Evolutionary conservation across 2,797 vertebrate species (phyloP), one percentile per base, ranked within the genome.

Genomic region (Muscicapa striata): DNA sequence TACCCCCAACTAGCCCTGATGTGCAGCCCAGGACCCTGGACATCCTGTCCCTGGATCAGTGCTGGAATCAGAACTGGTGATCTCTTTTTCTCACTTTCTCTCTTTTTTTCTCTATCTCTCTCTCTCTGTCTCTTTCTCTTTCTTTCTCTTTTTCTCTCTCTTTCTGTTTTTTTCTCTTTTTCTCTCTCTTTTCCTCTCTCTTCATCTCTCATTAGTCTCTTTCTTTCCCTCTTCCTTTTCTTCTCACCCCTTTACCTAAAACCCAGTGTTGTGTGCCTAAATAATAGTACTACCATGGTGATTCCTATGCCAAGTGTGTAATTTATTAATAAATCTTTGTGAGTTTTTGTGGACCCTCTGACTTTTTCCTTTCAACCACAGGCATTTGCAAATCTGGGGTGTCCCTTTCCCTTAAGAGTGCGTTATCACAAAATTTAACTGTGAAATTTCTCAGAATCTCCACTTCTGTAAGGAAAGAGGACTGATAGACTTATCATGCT

Each of bases 61-160:
- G 13, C 10, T 34, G 11, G 26, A 64, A 64, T 6, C 20, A 57
- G 69, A 41, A 21, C 7, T 26, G 5, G 24, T 11, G 34, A n/a
- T 27, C 10, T 57, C 3, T 36, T 26, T 54, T 15, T 18, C 9
- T 41, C 2, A 18, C 2, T 40, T 14, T 40, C 15, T 52, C 4
- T 19, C 4, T 51, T 1, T 16, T 43, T 3, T n/a, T 15, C 1
- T n/a, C 3, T 15, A 8, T 34, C 11, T 29, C 14, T 55, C 0
- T 27, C 4, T 24, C 2, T 57, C 3, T 43, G 1, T 52, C 3
- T 75, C 10, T 36, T 17, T 62, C 8, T 26, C 17, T 26, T 9
- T 41, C 29, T 41, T 8, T 41, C 18, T 30, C 17, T 41, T 9
- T 41, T 22, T 30, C 17, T 41, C 7, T 30, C 41, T 4, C 38